Base-by-base conservation (phyloP, 2,888 invertebrate genomes). In the Cryptus armator region DNA sequence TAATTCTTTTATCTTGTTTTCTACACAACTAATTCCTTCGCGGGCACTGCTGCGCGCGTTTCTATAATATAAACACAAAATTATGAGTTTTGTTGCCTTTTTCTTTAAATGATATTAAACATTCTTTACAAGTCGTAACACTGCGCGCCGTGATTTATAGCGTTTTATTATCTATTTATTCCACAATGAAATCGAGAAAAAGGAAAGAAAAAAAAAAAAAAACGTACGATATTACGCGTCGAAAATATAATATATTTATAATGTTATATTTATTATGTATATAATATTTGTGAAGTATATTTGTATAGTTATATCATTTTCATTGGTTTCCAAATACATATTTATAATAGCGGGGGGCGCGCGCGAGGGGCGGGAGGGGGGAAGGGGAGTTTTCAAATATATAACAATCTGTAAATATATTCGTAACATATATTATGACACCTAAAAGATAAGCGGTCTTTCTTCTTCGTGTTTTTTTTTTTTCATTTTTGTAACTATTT, bases 361-460 rank as follows among this genome's bases (percentile, higher is more conserved):
- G 14, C 24, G 59, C 24, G 29, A 16, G 56, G 43, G 44, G 14
- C 14, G 59, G 29, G 14, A 29, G 46, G 51, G 44, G 12, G 53
- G 53, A 66, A 56, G 66, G 44, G 67, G 66, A 16, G 44, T 84
- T 81, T 85, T 89, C 86, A 87, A 89, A 89, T 90, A 90, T 90
- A 91, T 88, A 91, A 89, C 88, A 91, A 59, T 89, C 89, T 90
- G 88, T 90, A 79, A 89, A 87, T 85, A 82, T 87, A 83, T 77
- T 87, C 86, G 86, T 79, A 84, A 88, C 87, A 92, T 91, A 91
- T 91, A 91, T 92, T 92, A 91, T 90, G 90, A 91, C 89, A 92
- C 91, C 88, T 92, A 90, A 90, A 91, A 90, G 88, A 89, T 90
- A 90, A 85, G 86, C 85, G 87, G 59, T 48, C 72, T 72, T 72